phyloP scores from a whole-genome alignment of 1,140 invertebrate genomes.

The Pseudoatta argentina region DNA sequence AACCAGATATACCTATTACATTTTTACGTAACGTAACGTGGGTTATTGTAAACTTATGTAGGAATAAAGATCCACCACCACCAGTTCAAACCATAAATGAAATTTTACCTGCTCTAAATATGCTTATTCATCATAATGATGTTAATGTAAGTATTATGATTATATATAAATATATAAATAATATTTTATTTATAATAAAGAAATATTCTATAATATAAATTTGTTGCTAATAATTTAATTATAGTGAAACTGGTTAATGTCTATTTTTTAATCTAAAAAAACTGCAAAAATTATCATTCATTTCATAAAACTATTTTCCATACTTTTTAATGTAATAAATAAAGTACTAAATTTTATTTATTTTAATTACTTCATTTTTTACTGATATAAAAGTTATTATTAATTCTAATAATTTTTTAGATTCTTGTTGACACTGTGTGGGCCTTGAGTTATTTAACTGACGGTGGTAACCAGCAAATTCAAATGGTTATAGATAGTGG shows the following conservation, averaged over 20 bases:
- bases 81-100: conserved; percentile 95
- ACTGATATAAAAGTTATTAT: conserved; percentile 35
- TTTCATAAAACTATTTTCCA: conserved; percentile 24
- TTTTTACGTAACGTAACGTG: conserved; percentile 99
- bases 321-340: background rate
- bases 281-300: background rate
- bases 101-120: conserved; percentile 97
- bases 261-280: background rate
- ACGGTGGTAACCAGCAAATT: conserved; percentile 99
- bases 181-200: background rate
- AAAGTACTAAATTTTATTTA: background rate
- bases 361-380: background rate
- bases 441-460: conserved; percentile 99
- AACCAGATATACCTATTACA: conserved; percentile 96
- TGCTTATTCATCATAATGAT: conserved; percentile 98
- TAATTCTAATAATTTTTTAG: conserved; percentile 85
- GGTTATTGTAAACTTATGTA: conserved; percentile 99
- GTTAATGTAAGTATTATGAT: conserved; percentile 92
- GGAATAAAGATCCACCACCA: conserved; percentile 98
- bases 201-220: background rate
- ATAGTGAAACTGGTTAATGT: background rate
- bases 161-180: background rate
- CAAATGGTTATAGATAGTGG: conserved; percentile 99
- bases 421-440: conserved; percentile 99
- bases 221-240: conserved; percentile 3